Conservation (phyloP, 1,140 invertebrate genomes). For the Brachionus angularis region DNA sequence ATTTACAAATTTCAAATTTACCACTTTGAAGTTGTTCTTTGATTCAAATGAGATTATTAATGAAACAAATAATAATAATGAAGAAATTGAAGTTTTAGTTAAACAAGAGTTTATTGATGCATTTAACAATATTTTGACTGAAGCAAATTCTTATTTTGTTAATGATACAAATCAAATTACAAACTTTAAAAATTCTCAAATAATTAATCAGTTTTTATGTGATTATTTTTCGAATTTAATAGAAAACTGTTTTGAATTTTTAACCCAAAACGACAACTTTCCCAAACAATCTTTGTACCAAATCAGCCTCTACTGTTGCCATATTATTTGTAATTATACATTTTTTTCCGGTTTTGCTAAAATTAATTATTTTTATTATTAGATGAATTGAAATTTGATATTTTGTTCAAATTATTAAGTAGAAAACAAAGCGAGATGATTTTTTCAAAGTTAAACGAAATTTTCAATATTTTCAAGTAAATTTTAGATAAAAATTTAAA, state of each 20-base stretch:
- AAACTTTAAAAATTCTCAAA: conserved; percentile 15
- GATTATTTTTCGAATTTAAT: conserved; percentile 2
- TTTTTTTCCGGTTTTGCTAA: not conserved
- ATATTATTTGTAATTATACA: not conserved
- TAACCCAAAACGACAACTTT: not conserved
- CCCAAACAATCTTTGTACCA: not conserved
- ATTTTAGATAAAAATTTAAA: not conserved
- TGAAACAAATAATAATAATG: conserved; percentile 22
- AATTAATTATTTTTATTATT: not conserved
- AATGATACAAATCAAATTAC: conserved; percentile 33
- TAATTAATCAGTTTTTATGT: not conserved
- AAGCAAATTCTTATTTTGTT: not conserved
- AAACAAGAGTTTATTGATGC: not conserved
- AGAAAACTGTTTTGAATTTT: conserved; percentile 23
- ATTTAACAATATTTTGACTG: not conserved
- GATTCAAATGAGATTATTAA: conserved; percentile 8
- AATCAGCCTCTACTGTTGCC: not conserved
- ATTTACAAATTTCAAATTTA: conserved; percentile 33
- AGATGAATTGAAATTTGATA: conserved; percentile 31
- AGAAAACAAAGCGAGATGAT: conserved; percentile 23
- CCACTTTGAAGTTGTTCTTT: conserved; percentile 8
- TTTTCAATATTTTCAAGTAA: conserved; percentile 16
- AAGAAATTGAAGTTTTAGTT: not conserved
- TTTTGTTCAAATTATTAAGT: not conserved
- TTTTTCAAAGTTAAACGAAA: not conserved